Conservation (phyloP, 2,113 vertebrate species). For the Mastomys coucha region DNA sequence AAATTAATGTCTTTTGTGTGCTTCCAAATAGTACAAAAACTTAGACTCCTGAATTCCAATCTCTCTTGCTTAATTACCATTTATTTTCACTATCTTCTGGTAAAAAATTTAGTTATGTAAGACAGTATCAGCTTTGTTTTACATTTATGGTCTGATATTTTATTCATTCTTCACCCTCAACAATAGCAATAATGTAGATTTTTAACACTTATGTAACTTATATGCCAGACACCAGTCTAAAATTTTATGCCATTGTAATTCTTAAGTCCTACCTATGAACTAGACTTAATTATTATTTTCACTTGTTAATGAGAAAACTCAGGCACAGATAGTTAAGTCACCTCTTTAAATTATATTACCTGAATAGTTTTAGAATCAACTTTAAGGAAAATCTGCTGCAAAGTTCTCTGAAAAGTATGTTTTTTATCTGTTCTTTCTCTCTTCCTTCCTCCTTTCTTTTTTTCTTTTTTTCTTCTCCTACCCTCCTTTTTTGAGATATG, state of each 20-base stretch:
- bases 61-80: not conserved
- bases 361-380: not conserved
- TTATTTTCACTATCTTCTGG: not conserved
- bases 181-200: not conserved
- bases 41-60: not conserved
- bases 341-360: not conserved
- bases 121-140: not conserved
- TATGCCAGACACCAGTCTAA: not conserved
- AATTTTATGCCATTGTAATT: not conserved
- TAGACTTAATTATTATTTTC: not conserved
- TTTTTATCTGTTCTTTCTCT: not conserved
- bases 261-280: not conserved
- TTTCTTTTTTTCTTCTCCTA: not conserved
- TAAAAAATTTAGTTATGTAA: not conserved
- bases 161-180: not conserved
- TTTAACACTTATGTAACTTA: not conserved
- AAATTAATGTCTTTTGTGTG: not conserved
- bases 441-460: not conserved
- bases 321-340: not conserved
- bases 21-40: not conserved
- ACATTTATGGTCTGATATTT: not conserved
- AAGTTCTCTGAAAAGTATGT: not conserved
- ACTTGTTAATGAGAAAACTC: not conserved
- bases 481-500: not conserved
- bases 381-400: not conserved